Percentiles rank a stretch among this genome's conserved stretches.
These are phyloP conservation scores for Neosilurus hyrtlii DNA, from an alignment of 2,797 vertebrate species.

Conservation along the genomic window DNA sequence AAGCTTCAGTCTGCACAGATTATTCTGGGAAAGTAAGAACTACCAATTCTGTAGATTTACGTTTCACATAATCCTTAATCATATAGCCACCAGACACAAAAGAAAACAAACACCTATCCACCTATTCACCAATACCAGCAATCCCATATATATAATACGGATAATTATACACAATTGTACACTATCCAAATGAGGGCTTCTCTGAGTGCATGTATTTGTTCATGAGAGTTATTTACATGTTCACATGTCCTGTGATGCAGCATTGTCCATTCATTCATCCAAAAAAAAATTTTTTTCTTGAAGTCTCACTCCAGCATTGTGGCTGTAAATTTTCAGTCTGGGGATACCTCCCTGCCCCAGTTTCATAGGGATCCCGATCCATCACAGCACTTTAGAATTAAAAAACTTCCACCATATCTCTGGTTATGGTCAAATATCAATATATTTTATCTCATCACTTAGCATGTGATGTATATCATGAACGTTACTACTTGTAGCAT, in stretches of 20 bases:
- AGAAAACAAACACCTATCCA: not conserved
- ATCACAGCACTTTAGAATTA: too few relatives aligned
- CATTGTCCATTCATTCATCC: too few relatives aligned
- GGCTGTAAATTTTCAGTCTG: too few relatives aligned
- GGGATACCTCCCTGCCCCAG: too few relatives aligned
- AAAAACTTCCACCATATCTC: too few relatives aligned
- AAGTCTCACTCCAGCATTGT: not conserved
- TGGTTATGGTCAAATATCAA: too few relatives aligned
- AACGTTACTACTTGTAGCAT: too few relatives aligned
- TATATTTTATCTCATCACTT: too few relatives aligned
- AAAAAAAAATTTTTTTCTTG: not conserved
- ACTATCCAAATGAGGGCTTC: not conserved
- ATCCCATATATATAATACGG: not conserved
- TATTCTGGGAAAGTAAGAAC: not conserved
- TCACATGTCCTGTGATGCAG: too few relatives aligned
- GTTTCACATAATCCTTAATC: not conserved
- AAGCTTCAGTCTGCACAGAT: slow-evolving; percentile 12
- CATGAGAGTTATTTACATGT: not conserved
- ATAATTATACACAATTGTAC: not conserved
- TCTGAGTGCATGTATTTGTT: too few relatives aligned
- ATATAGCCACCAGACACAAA: not conserved
- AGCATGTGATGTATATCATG: too few relatives aligned
- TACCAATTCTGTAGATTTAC: not conserved
- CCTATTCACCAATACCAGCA: not conserved
- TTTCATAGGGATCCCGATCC: too few relatives aligned